Evolutionary conservation across 2,888 invertebrate genomes (phyloP), one percentile per base, ranked within the genome.

Genomic region (Mimachlamys varia): DNA sequence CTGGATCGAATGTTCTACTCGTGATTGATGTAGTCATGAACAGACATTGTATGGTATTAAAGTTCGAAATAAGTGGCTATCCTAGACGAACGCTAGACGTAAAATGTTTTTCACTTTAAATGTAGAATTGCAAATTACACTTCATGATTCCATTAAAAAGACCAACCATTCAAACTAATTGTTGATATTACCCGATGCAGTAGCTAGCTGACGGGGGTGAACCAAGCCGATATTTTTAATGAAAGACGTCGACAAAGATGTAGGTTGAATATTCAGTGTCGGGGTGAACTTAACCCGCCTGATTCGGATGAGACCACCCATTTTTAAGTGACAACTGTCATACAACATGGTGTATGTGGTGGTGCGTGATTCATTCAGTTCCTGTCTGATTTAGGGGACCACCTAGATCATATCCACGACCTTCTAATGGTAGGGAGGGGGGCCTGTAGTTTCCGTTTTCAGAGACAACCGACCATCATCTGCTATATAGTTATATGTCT

Each of bases 81-180:
- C 13, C 0, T 76, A 33, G 12, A 76, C 76, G 22, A 76, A 76
- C 2, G 76, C 76, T 33, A 76, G 76, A 76, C 33, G 27, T 76
- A 12, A 76, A 7, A 27, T 27, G 27, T 76, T 33, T 76, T 33
- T 76, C 33, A 76, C 76, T 76, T 27, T 5, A 76, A 27, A 33
- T 76, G 17, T 76, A 76, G 76, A 76, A 76, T 76, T 76, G 76
- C 76, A 76, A 76, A 76, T 76, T 76, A 76, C 33, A 76, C 27
- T 22, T 76, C 76, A 33, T 33, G 76, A 76, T 33, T 76, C 22
- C 27, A 76, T 76, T 0, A 27, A 76, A 76, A 76, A 76, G 27
- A 76, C 19, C 27, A 76, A 27, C 27, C 76, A 12, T 76, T 76
- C 76, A 76, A 76, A 76, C 76, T 33, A 76, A 27, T 76, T 76